Conservation (phyloP, 1,140 invertebrate genomes). For the Tetraneura akinire region DNA sequence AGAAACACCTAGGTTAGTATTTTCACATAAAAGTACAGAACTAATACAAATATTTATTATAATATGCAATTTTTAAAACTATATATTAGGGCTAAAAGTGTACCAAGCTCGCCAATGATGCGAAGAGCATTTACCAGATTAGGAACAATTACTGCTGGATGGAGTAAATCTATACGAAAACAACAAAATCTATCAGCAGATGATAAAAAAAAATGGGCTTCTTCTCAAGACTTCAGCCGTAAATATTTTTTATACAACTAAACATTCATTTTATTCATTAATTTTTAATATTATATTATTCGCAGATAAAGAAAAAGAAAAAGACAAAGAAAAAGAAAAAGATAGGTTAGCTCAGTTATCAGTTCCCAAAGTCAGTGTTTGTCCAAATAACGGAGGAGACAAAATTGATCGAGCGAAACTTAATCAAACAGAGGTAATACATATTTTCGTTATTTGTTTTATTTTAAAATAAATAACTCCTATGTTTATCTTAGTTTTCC, state of each 20-base stretch:
- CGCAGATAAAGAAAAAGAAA: constrained; percentile 70
- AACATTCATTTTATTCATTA: not conserved
- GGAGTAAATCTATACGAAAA: constrained; percentile 80
- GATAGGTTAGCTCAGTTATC: constrained; percentile 69
- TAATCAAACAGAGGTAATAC: constrained; percentile 83
- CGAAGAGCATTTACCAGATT: constrained; percentile 86
- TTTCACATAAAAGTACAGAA: not conserved
- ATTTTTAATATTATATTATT: constrained; percentile 53
- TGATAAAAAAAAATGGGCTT: constrained; percentile 89
- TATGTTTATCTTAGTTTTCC: constrained; percentile 71
- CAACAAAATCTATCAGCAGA: constrained; percentile 76
- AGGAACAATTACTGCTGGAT: constrained; percentile 85
- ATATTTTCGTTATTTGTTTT: not conserved
- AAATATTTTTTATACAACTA: constrained; percentile 57
- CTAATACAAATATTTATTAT: not conserved
- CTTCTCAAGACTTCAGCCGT: constrained; percentile 90
- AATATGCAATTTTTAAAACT: not conserved
- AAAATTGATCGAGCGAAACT: constrained; percentile 89
- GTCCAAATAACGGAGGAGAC: constrained; percentile 77
- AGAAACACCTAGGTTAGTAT: constrained; percentile 66
- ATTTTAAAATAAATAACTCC: not conserved
- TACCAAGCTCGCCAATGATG: constrained; percentile 92
- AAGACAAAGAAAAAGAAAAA: constrained; percentile 75
- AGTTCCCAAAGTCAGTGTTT: constrained; percentile 85
- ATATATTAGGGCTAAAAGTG: constrained; percentile 77